phyloP scores from a whole-genome alignment of 2,888 invertebrate genomes.

The Helobdella robusta region DNA sequence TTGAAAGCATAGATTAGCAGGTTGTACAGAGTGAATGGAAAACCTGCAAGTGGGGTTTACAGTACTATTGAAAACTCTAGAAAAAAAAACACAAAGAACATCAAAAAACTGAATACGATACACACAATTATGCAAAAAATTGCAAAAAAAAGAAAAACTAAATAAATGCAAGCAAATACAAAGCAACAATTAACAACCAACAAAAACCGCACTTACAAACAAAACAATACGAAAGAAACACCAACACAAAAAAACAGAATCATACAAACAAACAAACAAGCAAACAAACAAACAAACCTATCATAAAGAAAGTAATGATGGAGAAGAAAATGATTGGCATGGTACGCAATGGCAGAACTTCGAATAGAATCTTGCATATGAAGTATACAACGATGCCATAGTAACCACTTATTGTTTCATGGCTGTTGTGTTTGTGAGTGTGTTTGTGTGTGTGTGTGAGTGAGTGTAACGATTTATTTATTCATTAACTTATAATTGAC shows the following conservation, averaged over 20 bases:
- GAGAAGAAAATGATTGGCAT: constrained; percentile 43
- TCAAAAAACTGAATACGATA: too few species aligned
- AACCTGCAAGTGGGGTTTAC: constrained; percentile 12
- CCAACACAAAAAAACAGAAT: too few species aligned
- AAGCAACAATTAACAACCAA: too few species aligned
- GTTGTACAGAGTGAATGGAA: not conserved
- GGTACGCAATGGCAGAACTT: constrained; percentile 45
- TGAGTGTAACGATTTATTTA: not conserved
- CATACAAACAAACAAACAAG: too few species aligned
- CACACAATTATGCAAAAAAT: too few species aligned
- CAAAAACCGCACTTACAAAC: too few species aligned
- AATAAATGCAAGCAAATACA: too few species aligned
- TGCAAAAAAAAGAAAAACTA: too few species aligned
- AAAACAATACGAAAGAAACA: too few species aligned
- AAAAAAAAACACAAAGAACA: too few species aligned
- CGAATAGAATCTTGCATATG: constrained; percentile 46
- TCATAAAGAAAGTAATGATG: constrained; percentile 45
- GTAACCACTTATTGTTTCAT: constrained; percentile 48
- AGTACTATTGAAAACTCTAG: too few species aligned
- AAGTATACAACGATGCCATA: constrained; percentile 48
- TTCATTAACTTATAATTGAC: not conserved
- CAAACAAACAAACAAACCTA: constrained; percentile 43
- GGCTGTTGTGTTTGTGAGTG: constrained; percentile 36
- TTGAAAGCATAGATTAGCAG: constrained; percentile 44
- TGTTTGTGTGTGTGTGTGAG: not conserved